Evolutionary conservation across 1,140 invertebrate species (phyloP), one percentile per base, ranked within the genome.

Genomic region (Calephelis virginiensis): DNA sequence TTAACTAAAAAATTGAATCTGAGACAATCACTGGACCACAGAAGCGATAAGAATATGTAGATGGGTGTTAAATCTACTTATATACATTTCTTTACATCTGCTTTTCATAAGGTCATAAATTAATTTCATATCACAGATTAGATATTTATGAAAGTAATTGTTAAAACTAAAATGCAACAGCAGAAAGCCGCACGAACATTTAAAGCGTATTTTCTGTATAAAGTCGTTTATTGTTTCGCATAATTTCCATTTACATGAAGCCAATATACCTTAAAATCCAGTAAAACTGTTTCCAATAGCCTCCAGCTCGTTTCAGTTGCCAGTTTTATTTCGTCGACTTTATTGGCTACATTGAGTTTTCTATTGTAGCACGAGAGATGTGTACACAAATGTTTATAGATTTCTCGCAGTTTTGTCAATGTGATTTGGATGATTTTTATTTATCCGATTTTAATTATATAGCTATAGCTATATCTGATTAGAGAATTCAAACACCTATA

Each of bases 251-350:
- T 61, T 56, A 66, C 64, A 48, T 66, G 64, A 45, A 66, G 53
- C 64, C 64, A 66, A 66, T 66, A 60, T 66, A 60, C 53, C 43
- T 43, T 28, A 59, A 47, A 66, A 66, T 66, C 64, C 64, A 46
- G 53, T 60, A 66, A 66, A 65, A 60, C 64, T 66, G 17, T 56
- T 66, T 66, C 64, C 64, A 50, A 66, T 66, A 43, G 64, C 53
- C 64, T 9, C 50, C 64, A 50, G 50, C 56, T 65, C 14, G 64
- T 65, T 65, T 65, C 64, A 56, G 53, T 65, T 65, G 45, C 49
- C 64, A 59, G 64, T 66, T 66, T 66, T 50, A 66, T 66, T 66
- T 66, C 64, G 59, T 12, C 53, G 28, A 56, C 59, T 66, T 65
- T 65, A 65, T 65, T 28, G 40, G 14, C 38, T 65, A 43, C 56